These are phyloP conservation scores for Tetranychus piercei DNA, from an alignment of 2,888 invertebrate species.

Conservation along the genomic window DNA sequence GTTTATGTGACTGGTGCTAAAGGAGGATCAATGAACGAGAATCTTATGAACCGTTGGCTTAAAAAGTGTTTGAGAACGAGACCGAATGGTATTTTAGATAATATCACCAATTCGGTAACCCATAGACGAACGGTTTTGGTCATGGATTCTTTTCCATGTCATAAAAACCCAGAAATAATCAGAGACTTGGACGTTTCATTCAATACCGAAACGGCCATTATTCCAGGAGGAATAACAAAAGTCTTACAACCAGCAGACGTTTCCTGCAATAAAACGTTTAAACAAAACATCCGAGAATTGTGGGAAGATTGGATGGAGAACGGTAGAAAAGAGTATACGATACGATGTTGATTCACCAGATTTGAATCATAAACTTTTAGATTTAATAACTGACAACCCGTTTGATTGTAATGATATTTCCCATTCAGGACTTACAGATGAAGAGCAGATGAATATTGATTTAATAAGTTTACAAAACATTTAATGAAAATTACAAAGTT, in stretches of 20 bases:
- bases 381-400: not conserved
- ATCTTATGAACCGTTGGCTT: not conserved
- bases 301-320: not conserved
- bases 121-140: not conserved
- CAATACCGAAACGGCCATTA: conserved; percentile 1
- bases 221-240: not conserved
- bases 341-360: not conserved
- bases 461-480: not conserved
- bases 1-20: too few relatives aligned
- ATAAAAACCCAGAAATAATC: not conserved
- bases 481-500: not conserved
- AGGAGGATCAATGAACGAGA: not conserved
- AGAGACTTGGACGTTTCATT: not conserved
- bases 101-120: not conserved
- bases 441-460: not conserved
- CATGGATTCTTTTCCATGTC: not conserved
- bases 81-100: not conserved
- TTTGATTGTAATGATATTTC: not conserved
- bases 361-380: not conserved
- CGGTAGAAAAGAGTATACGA: not conserved
- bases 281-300: not conserved
- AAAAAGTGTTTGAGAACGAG: not conserved
- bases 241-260: not conserved
- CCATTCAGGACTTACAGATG: not conserved
- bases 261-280: not conserved